Conservation (phyloP, 2,888 invertebrate genomes). For the Caprella mutica region DNA sequence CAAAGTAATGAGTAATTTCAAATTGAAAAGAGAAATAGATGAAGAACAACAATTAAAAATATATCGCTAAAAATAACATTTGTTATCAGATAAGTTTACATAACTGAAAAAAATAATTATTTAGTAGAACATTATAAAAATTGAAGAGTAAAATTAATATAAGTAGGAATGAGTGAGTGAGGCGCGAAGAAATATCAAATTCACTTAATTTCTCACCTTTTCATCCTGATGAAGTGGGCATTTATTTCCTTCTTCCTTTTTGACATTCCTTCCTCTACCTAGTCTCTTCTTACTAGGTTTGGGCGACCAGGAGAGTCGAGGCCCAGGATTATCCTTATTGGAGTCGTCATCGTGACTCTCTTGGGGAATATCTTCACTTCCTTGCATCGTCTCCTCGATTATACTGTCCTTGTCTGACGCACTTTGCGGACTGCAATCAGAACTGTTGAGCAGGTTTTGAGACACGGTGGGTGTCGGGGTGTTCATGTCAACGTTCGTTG, state of each 20-base stretch:
- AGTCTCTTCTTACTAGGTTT: constrained; percentile 3
- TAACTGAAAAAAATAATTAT: too few species aligned
- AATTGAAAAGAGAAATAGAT: too few species aligned
- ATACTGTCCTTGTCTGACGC: constrained; percentile 8
- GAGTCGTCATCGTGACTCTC: constrained; percentile 3
- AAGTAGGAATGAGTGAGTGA: too few species aligned
- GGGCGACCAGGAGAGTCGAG: constrained; percentile 3
- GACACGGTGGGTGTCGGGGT: constrained; percentile 1
- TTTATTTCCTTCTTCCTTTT: constrained; percentile 4
- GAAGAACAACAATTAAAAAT: too few species aligned
- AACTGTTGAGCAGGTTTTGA: background rate
- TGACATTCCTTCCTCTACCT: background rate
- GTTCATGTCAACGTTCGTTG: background rate
- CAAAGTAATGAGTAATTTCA: too few species aligned
- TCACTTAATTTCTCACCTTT: background rate
- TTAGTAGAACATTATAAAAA: too few species aligned
- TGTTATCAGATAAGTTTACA: too few species aligned
- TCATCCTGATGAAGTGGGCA: background rate
- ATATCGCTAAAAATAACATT: too few species aligned
- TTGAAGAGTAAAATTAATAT: too few species aligned
- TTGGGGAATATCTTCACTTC: background rate
- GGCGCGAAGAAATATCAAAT: background rate
- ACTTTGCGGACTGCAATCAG: background rate
- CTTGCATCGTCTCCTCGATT: background rate
- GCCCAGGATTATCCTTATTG: constrained; percentile 1